These are phyloP conservation scores for Bovichtus diacanthus DNA, from an alignment of 2,797 vertebrate species.

Conservation along the genomic window DNA sequence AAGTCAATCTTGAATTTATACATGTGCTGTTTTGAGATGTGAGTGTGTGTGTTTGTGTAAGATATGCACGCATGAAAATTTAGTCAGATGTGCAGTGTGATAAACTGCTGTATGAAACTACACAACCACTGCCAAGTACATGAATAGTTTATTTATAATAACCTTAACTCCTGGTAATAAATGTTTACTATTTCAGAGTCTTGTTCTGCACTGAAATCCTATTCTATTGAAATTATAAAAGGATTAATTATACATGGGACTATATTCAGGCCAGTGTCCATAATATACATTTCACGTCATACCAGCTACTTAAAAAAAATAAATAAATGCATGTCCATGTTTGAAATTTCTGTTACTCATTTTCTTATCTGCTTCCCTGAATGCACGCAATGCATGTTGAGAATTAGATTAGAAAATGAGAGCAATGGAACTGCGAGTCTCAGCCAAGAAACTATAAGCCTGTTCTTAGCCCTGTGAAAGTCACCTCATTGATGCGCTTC, in stretches of 20 bases:
- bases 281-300: neutral
- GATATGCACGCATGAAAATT: slow-evolving; percentile 4
- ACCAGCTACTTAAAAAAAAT: no score
- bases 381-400: slow-evolving; percentile 20
- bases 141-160: neutral
- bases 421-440: neutral
- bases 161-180: neutral
- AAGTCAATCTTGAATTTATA: slow-evolving; percentile 17
- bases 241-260: neutral
- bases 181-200: no score
- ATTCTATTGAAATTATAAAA: neutral
- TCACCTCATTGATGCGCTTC: slow-evolving; percentile 94
- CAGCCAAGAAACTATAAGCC: slow-evolving; percentile 24
- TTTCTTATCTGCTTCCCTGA: slow-evolving; percentile 18
- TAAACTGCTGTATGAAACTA: slow-evolving; percentile 14
- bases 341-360: neutral
- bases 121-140: neutral
- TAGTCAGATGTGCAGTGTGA: slow-evolving; percentile 3
- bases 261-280: neutral
- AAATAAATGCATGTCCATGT: no score
- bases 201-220: neutral
- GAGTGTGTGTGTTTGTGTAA: neutral
- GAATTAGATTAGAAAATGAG: slow-evolving; percentile 26
- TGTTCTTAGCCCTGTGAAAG: slow-evolving; percentile 44
- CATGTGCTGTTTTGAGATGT: slow-evolving; percentile 4